Percentiles rank a stretch among this genome's conserved stretches.
phyloP scores from a whole-genome alignment of 2,113 vertebrate genomes.

The Leucosticte australis region DNA sequence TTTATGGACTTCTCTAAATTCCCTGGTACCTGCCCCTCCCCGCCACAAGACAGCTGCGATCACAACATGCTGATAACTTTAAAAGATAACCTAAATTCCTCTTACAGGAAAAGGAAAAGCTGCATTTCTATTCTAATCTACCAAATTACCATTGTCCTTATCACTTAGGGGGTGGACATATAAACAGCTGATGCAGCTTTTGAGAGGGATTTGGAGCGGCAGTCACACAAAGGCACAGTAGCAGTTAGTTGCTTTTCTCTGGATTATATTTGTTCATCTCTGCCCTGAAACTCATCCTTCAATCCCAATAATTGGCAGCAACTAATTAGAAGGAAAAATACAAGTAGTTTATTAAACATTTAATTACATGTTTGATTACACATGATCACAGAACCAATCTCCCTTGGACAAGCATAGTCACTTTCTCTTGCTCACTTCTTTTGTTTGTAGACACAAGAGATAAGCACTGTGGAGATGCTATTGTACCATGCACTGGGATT shows the following conservation, averaged over 20 bases:
- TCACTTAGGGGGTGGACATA: neutral
- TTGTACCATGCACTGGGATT: neutral
- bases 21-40: neutral
- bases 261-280: neutral
- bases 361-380: slow-evolving; percentile 43
- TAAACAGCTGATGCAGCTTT: neutral
- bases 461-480: neutral
- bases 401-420: neutral
- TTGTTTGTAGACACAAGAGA: neutral
- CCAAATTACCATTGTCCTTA: neutral
- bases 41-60: neutral
- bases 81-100: neutral
- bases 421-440: slow-evolving; percentile 10
- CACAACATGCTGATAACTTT: neutral
- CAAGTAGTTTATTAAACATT: slow-evolving; percentile 1
- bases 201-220: neutral
- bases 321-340: slow-evolving; percentile 42
- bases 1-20: neutral
- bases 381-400: neutral
- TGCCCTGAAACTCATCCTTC: neutral
- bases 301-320: neutral
- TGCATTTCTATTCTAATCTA: neutral
- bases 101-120: neutral
- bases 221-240: neutral
- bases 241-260: neutral